Evolutionary conservation across 1,140 invertebrate genomes (phyloP), one percentile per base, ranked within the genome.

Genomic region (Aleiodes sp.): DNA sequence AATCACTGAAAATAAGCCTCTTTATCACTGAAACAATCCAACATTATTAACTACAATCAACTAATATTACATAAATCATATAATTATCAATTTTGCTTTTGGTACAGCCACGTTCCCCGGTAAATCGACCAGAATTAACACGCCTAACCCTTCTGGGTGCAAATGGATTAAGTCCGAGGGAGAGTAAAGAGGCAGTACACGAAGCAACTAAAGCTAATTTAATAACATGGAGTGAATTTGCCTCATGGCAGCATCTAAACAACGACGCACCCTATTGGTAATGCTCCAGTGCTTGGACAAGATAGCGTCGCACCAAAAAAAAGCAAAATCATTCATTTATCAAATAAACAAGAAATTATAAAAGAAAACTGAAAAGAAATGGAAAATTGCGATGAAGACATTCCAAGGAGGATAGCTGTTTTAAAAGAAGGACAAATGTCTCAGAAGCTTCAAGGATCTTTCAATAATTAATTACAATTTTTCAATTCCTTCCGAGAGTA

Each of bases 211-310:
- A 84, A 33, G 84, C 87, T 9, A 87, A 88, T 67, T 77, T 91
- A 19, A 85, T 88, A 57, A 86, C 88, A 0, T 93, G 92, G 92
- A 89, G 91, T 12, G 89, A 92, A 74, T 94, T 92, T 76, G 91
- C 92, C 0, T 90, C 90, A 60, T 94, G 92, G 92, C 90, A 89
- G 29, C 90, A 92, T 75, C 81, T 93, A 4, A 86, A 91, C 24
- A 91, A 88, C 63, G 89, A 89, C 70, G 83, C 84, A 0, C 92
- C 92, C 0, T 94, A 93, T 75, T 93, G 91, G 91, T 94, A 88
- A 91, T 70, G 29, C n/a, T 7, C 3, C n/a, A n/a, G n/a, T n/a
- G n/a, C 9, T 0, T 16, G 9, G 4, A 10, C 0, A 29, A 31
- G 1, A 24, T 14, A 26, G 4, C 59, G 9, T 33, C 9, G 4